Base-by-base conservation (phyloP, 1,140 invertebrate species). In the Brachionus rotundiformis region DNA sequence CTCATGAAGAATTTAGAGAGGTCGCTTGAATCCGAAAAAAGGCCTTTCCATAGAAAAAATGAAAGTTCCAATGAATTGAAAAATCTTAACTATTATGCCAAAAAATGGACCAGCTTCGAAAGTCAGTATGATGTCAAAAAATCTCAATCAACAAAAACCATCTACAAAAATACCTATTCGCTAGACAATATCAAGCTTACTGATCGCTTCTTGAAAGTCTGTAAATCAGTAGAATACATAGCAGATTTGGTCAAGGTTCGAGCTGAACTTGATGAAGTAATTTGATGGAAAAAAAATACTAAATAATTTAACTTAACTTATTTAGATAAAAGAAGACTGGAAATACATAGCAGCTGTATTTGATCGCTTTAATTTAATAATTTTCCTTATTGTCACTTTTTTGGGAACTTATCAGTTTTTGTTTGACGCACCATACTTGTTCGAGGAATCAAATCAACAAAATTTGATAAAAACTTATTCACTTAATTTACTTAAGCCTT, bases 281-380 rank as follows among this genome's bases (percentile, higher is more conserved):
- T 39, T 47, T 8, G 29, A 79, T 54, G 7, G 41, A 44, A 31
- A 16, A 13, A 54, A 19, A 25, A 11, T 3, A 0, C 19, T 23
- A 79, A 36, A 36, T 19, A 33, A 10, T 73, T 41, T 1, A 41
- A 41, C 0, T 3, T 11, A 4, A 77, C 47, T 81, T 25, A 83
- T 83, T 59, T 82, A 89, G 88, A 85, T 88, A 29, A 84, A 85
- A 81, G 87, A 88, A 82, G 88, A 89, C 79, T 89, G 88, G 87
- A 88, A 88, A 76, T 88, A 87, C 73, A 86, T 88, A 39, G 87
- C 87, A 61, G 86, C 88, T 86, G 87, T 88, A 25, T 76, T 89
- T 54, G 87, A 89, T 82, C 83, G 88, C 33, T 82, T 89, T 31
- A 88, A 88, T 83, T 84, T 89, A 68, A 88, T 86, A 85, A 87